Base-by-base conservation (phyloP, 1,140 invertebrate genomes). In the Fragariocoptes setiger region DNA sequence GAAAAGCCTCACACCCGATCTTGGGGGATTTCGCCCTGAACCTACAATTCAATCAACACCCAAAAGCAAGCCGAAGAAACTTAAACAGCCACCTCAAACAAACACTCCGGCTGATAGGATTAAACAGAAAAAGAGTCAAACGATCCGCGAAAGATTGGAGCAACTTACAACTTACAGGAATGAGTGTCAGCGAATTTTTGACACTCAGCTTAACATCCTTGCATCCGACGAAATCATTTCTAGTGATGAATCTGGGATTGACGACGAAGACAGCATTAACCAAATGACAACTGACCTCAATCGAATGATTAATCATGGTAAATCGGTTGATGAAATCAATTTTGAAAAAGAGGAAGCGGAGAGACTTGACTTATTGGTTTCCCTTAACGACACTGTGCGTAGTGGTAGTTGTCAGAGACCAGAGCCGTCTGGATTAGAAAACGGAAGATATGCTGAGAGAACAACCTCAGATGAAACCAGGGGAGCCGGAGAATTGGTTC, bases 11-110 rank as follows among this genome's bases (percentile, higher is more conserved):
- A 8, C 8, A 31, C 25, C 8, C 8, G 25, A 8, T 31, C 8
- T 8, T n/a, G 25, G 25, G n/a, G 25, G 8, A 31, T 8, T 8
- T 31, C 8, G 25, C n/a, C 8, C 8, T n/a, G n/a, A 8, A 31
- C 25, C 25, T n/a, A n/a, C 25, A 8, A 31, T 8, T 31, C 25
- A 31, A n/a, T 8, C 16, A 15, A 17, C 38, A 35, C 15, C 12
- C 31, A 38, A 19, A 44, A 43, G 17, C 21, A 21, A 31, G 25
- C 42, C 19, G 8, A 31, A 37, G 40, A 14, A 8, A 8, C 25
- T n/a, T 8, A 31, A 8, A 31, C 8, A 31, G 25, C 25, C n/a
- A 31, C 25, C 25, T 31, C n/a, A 8, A 31, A 31, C 8, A 8
- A 31, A 31, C 8, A 31, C 8, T 31, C 25, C 25, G 8, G 8